Base-by-base conservation (phyloP, 1,140 invertebrate species). In the Leptoteleia sp. region DNA sequence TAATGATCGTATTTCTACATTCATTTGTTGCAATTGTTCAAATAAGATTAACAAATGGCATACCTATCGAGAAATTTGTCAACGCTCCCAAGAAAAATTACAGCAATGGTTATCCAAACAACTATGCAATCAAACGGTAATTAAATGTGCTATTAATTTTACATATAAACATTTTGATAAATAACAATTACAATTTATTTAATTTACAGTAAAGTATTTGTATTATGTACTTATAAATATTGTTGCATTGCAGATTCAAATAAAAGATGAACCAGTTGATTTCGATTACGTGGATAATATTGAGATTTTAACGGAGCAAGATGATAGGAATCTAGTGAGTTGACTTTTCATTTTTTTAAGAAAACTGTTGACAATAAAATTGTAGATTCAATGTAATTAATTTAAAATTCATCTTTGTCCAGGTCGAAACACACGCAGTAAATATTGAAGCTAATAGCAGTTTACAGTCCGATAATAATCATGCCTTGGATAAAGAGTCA, bases 1-100 rank as follows among this genome's bases (percentile, higher is more conserved):
- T 0, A 83, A 77, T 22, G 90, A 91, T 54, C 86, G 75, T 19
- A 13, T 91, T 15, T 85, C 89, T 0, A 90, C 84, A 0, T 42
- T 85, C n/a, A 89, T 91, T 73, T 91, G 90, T 61, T 54, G 67
- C 3, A 64, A 76, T 6, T 91, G 90, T 65, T 50, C 87, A 1
- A 80, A 72, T 48, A 88, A 82, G 67, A 82, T 91, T 4, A 89
- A 90, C 57, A 82, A 84, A 42, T 91, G 90, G 90, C 82, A 90
- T 48, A 68, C 55, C 1, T 91, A 90, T 65, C 90, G 86, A 55
- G 84, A 88, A 68, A 61, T 75, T 0, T 90, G 89, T 67, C 76
- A 88, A 11, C 78, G 76, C 7, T 88, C 89, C 0, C 89, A 91
- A 47, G 82, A 87, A 1, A 90, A 89, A 33, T 65, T 90, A 3